These are phyloP conservation scores for Nesogale talazaci DNA, from an alignment of 2,113 vertebrate species.

Conservation along the genomic window DNA sequence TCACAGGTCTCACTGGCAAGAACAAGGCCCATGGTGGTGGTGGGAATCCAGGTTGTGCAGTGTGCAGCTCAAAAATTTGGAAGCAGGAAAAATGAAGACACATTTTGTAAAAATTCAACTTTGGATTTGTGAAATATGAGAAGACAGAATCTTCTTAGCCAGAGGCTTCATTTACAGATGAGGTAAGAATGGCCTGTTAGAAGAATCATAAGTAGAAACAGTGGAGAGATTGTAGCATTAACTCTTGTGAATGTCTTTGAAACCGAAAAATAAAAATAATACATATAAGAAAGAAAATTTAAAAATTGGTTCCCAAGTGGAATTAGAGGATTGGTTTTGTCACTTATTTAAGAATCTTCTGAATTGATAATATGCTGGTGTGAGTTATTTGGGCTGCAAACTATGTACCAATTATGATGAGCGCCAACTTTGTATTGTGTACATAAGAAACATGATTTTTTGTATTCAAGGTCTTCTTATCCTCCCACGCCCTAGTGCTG, in stretches of 20 bases:
- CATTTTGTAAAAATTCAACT: conserved; percentile 46
- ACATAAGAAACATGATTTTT: conserved; percentile 34
- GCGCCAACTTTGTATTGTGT: background rate
- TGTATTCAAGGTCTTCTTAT: conserved; percentile 54
- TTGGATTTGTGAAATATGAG: conserved; percentile 25
- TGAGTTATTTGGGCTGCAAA: background rate
- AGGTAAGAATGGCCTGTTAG: background rate
- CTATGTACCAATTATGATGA: background rate
- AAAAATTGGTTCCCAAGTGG: background rate
- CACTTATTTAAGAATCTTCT: conserved; percentile 19
- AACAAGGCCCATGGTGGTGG: background rate
- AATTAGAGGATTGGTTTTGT: background rate
- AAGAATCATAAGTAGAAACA: background rate
- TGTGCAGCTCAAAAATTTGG: background rate
- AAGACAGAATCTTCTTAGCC: background rate
- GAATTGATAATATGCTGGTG: background rate
- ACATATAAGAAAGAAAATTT: background rate
- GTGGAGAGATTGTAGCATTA: background rate
- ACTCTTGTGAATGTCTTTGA: conserved; percentile 32
- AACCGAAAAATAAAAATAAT: background rate
- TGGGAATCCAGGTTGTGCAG: background rate
- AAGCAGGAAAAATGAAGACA: conserved; percentile 35
- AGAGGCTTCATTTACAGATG: background rate
- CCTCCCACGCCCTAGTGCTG: background rate
- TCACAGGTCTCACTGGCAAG: conserved; percentile 1